Base-by-base conservation (phyloP, 2,888 invertebrate genomes). In the Mesorhabditis belari region DNA sequence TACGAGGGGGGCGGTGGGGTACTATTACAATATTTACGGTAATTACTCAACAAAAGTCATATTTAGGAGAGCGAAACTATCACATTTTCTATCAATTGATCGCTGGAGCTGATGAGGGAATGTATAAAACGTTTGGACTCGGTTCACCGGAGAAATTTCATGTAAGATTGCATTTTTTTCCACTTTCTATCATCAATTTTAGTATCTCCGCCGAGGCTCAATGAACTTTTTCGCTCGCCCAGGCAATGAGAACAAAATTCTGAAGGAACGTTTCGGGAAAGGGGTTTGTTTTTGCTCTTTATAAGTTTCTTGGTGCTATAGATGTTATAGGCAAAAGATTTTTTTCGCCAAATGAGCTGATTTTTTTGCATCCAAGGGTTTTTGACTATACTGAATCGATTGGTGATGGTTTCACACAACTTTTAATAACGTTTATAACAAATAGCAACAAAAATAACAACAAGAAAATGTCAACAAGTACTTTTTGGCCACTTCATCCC, bases 11-110 rank as follows among this genome's bases (percentile, higher is more conserved):
- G n/a, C n/a, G n/a, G n/a, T n/a, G n/a, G n/a, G n/a, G n/a, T n/a
- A n/a, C n/a, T n/a, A n/a, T n/a, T n/a, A n/a, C n/a, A n/a, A n/a
- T n/a, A n/a, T n/a, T n/a, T n/a, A n/a, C n/a, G n/a, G n/a, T n/a
- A n/a, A n/a, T n/a, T n/a, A n/a, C n/a, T n/a, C n/a, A n/a, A n/a
- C n/a, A n/a, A n/a, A n/a, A n/a, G n/a, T n/a, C n/a, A n/a, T n/a
- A n/a, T n/a, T n/a, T n/a, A n/a, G n/a, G n/a, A n/a, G 96, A 98
- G 83, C 86, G 96, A 66, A 94, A 95, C 83, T 98, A 96, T 81
- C 96, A 96, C 81, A 92, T 96, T 58, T 98, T 98, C 84, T 98
- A 95, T 80, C 87, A 94, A 84, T 85, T 98, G 67, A 91, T 94
- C 82, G 92, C 93, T 2, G 96, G 95, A 0, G 91, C 93, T 0